phyloP scores from a whole-genome alignment of 2,113 vertebrate species.

The Plotosus lineatus region DNA sequence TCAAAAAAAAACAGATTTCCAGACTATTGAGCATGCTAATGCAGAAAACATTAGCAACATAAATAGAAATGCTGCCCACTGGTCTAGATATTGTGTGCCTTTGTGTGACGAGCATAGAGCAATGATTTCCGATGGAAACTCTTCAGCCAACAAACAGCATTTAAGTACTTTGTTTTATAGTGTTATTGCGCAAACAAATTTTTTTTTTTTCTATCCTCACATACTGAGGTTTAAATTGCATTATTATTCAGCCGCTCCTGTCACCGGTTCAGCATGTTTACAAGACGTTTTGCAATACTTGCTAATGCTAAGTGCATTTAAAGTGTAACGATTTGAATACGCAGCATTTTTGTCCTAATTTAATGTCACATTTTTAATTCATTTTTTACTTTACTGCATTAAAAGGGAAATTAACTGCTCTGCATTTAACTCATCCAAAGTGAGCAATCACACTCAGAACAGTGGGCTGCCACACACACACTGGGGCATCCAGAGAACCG shows the following conservation, averaged over 20 bases:
- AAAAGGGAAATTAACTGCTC: too few relatives aligned
- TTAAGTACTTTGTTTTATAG: conserved; percentile 7
- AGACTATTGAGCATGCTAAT: conserved; percentile 18
- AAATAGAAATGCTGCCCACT: conserved; percentile 16
- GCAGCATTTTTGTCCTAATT: not conserved
- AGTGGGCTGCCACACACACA: too few relatives aligned
- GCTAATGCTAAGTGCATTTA: not conserved
- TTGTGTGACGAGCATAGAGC: not conserved
- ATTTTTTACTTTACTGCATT: too few relatives aligned
- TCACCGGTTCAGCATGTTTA: not conserved
- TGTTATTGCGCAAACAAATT: not conserved
- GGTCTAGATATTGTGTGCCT: conserved; percentile 21
- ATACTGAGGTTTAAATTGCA: not conserved
- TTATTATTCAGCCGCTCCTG: not conserved
- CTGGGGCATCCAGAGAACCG: too few relatives aligned
- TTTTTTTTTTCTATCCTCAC: not conserved
- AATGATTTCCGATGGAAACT: conserved; percentile 6
- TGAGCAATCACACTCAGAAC: too few relatives aligned
- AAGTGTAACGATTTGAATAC: not conserved
- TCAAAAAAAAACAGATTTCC: conserved; percentile 35
- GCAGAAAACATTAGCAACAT: conserved; percentile 19
- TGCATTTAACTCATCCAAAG: too few relatives aligned
- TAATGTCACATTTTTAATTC: not conserved
- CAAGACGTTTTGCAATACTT: not conserved
- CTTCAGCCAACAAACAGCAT: conserved; percentile 4